These are phyloP conservation scores for Xiphophorus hellerii DNA, from an alignment of 2,113 vertebrate species.

Conservation along the genomic window DNA sequence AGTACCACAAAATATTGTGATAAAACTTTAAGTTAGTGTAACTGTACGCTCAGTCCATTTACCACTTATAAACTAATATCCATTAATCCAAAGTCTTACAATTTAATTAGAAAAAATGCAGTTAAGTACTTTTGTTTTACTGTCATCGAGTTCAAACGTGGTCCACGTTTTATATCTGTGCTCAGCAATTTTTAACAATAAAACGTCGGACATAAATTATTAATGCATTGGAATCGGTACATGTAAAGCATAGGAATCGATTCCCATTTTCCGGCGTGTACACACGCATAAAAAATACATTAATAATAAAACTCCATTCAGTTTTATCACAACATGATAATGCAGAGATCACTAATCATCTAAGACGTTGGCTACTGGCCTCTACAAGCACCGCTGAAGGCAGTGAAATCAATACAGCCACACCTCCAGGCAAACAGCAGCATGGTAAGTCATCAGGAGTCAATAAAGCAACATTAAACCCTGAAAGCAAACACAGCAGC, in stretches of 20 bases:
- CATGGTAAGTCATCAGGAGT: constrained; percentile 38
- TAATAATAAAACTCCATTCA: constrained; percentile 16
- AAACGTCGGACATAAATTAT: neutral
- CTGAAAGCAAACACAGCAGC: constrained; percentile 22
- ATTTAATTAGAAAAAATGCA: too few species aligned
- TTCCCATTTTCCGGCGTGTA: neutral
- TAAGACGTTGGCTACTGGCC: constrained; percentile 21
- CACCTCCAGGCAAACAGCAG: constrained; percentile 35
- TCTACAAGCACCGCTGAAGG: constrained; percentile 12
- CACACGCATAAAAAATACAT: constrained; percentile 6
- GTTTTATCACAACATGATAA: neutral
- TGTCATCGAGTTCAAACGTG: neutral
- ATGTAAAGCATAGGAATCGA: neutral
- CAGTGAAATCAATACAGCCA: constrained; percentile 42
- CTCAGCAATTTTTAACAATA: neutral
- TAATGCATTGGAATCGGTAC: neutral
- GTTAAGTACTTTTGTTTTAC: too few species aligned
- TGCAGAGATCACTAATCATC: constrained; percentile 36
- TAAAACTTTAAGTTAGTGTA: too few species aligned
- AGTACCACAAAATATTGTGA: too few species aligned
- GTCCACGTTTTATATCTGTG: neutral
- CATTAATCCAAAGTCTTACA: too few species aligned
- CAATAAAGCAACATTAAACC: constrained; percentile 34
- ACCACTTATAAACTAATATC: too few species aligned
- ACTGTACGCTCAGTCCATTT: too few species aligned